A percentile compares a stretch with the other conserved stretches of the same genome.
These are phyloP conservation scores for Drosophila acutilabella DNA, from an alignment of 2,888 invertebrate species.

Conservation along the genomic window DNA sequence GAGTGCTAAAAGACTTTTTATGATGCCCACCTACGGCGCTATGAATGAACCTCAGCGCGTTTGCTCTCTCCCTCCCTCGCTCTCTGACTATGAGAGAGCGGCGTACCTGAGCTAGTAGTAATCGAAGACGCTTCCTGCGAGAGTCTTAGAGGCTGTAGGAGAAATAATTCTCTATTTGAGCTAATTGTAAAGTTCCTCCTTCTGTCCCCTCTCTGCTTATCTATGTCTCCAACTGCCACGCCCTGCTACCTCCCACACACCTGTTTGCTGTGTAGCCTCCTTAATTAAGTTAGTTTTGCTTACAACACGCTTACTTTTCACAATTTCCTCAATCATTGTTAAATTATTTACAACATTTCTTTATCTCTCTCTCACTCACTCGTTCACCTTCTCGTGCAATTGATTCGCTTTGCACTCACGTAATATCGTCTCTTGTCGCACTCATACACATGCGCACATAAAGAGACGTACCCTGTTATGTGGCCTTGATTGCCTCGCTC, in stretches of 20 bases:
- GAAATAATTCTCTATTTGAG: too few relatives aligned
- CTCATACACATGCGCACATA: slow-evolving; percentile 15
- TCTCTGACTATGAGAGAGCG: background rate
- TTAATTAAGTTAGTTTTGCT: slow-evolving; percentile 60
- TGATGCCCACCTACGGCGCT: slow-evolving; percentile 78
- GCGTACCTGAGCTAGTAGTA: slow-evolving; percentile 31
- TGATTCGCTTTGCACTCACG: slow-evolving; percentile 68
- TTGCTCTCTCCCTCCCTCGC: background rate
- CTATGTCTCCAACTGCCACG: background rate
- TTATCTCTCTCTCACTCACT: slow-evolving; percentile 1
- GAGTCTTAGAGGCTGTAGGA: background rate
- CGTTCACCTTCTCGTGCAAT: slow-evolving; percentile 41
- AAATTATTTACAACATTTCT: slow-evolving; percentile 29
- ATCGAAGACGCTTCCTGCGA: background rate
- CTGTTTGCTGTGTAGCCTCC: slow-evolving; percentile 33
- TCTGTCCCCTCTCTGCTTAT: background rate
- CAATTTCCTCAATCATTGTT: slow-evolving; percentile 36
- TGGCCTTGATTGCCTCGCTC: slow-evolving; percentile 69
- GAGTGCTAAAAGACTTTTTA: slow-evolving; percentile 81
- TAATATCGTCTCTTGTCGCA: slow-evolving; percentile 51
- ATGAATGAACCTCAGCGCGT: slow-evolving; percentile 66
- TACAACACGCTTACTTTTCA: slow-evolving; percentile 50
- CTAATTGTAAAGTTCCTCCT: too few relatives aligned
- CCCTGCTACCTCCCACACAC: slow-evolving; percentile 28
- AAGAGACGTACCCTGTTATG: slow-evolving; percentile 16